phyloP scores from a whole-genome alignment of 2,888 invertebrate genomes.

The Clusia tigrina region DNA sequence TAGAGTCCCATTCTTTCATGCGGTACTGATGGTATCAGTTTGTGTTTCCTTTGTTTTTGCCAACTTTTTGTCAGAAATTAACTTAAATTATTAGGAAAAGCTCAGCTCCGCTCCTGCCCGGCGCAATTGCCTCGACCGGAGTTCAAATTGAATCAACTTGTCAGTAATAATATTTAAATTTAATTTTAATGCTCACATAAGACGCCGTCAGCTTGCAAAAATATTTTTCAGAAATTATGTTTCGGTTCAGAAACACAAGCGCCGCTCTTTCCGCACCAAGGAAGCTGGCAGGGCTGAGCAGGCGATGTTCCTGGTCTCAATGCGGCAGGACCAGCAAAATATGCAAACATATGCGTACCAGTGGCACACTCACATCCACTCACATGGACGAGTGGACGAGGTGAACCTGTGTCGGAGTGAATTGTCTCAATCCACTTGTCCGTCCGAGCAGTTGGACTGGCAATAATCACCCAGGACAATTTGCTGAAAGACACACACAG shows the following conservation, averaged over 20 bases:
- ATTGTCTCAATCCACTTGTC: conserved; percentile 30
- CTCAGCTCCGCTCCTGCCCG: neutral
- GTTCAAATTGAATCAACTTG: conserved; percentile 52
- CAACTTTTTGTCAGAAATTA: no score
- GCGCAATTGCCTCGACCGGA: neutral
- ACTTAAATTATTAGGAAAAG: no score
- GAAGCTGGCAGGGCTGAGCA: neutral
- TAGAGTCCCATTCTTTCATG: no score
- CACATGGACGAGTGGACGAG: conserved; percentile 1
- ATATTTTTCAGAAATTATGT: conserved; percentile 26
- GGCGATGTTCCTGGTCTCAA: neutral
- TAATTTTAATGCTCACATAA: conserved; percentile 58
- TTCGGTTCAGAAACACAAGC: conserved; percentile 16
- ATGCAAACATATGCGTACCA: neutral
- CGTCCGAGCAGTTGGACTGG: neutral
- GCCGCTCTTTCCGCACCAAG: no score
- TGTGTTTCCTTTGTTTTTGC: neutral
- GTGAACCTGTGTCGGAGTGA: neutral
- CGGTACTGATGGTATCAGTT: no score
- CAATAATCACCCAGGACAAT: conserved; percentile 17
- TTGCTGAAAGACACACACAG: conserved; percentile 25
- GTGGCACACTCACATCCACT: neutral
- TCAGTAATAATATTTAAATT: conserved; percentile 59
- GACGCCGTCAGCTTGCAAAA: conserved; percentile 30
- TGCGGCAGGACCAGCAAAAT: neutral